These are phyloP conservation scores for Cepaea nemoralis DNA, from an alignment of 1,140 invertebrate genomes.

Conservation along the genomic window DNA sequence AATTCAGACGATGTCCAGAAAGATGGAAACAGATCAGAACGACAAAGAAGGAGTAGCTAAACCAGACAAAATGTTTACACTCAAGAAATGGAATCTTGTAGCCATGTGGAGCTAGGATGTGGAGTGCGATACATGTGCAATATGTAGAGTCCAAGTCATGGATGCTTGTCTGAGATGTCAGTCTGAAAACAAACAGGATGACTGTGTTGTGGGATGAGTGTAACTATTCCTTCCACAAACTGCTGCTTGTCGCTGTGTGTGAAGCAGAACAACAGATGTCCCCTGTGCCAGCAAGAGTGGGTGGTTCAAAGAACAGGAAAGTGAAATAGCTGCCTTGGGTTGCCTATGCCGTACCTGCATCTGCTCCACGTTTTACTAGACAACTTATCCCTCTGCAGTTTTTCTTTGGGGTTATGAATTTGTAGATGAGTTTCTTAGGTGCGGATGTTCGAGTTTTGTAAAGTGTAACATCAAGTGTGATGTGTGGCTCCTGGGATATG, in stretches of 20 bases:
- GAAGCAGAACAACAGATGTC: slow-evolving; percentile 95
- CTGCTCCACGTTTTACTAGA: too few species aligned
- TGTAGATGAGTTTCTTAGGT: too few species aligned
- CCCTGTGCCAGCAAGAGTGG: slow-evolving; percentile 98
- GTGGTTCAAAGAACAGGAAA: slow-evolving; percentile 97
- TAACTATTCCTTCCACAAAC: slow-evolving; percentile 97
- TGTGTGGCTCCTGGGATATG: too few species aligned
- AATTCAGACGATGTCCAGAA: neutral
- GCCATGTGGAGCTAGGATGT: slow-evolving; percentile 34
- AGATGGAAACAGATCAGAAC: slow-evolving; percentile 23
- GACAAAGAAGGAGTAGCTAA: slow-evolving; percentile 16
- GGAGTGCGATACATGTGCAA: slow-evolving; percentile 25
- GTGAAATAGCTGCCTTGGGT: too few species aligned
- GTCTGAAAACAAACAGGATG: slow-evolving; percentile 74
- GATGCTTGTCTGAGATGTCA: slow-evolving; percentile 92
- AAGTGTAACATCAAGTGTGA: too few species aligned
- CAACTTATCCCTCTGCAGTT: too few species aligned
- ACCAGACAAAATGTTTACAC: slow-evolving; percentile 25
- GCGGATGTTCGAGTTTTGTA: too few species aligned
- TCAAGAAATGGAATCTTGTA: slow-evolving; percentile 30
- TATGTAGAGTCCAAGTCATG: slow-evolving; percentile 33
- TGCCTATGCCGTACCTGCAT: too few species aligned
- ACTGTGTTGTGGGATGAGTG: slow-evolving; percentile 77
- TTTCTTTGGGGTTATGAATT: too few species aligned
- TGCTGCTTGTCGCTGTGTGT: slow-evolving; percentile 97